Percentiles rank a stretch among this genome's conserved stretches.
Evolutionary conservation across 2,888 invertebrate species (phyloP).

Genomic region (Temnothorax rugatulus): DNA sequence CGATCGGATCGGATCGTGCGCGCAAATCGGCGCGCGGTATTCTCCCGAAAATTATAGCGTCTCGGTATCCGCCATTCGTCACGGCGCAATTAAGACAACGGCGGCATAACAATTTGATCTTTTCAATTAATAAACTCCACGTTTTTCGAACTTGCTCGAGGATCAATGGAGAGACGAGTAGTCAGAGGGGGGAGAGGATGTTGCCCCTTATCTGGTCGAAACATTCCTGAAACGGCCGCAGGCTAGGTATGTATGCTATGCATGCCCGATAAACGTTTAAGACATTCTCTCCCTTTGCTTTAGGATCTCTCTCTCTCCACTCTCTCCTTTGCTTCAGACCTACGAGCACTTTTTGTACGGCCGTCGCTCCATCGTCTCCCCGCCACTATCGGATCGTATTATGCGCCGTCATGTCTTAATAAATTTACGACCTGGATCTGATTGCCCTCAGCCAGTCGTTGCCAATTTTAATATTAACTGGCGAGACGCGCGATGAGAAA

Average conservation of each 20-base stretch:
- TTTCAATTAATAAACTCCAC: conserved; percentile 56
- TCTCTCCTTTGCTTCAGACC: neutral
- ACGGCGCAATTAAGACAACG: conserved; percentile 58
- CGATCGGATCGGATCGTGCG: conserved; percentile 14
- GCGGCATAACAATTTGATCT: conserved; percentile 9
- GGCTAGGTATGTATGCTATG: conserved; percentile 56
- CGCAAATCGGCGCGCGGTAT: conserved; percentile 8
- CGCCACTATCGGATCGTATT: conserved; percentile 61
- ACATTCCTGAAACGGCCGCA: conserved; percentile 51
- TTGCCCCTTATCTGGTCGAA: conserved; percentile 26
- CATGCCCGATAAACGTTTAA: conserved; percentile 58
- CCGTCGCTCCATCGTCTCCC: conserved; percentile 4
- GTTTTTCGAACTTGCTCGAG: conserved; percentile 31
- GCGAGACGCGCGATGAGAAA: conserved; percentile 24
- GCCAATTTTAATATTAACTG: conserved; percentile 71
- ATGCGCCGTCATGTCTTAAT: conserved; percentile 75
- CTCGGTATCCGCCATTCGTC: conserved; percentile 39
- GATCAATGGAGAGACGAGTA: neutral
- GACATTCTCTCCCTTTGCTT: conserved; percentile 34
- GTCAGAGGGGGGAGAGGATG: neutral
- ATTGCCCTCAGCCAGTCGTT: conserved; percentile 62
- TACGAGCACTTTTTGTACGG: conserved; percentile 13
- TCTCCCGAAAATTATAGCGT: conserved; percentile 45
- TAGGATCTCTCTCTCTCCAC: neutral
- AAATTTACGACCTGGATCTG: conserved; percentile 73